Base-by-base conservation (phyloP, 2,113 vertebrate species). In the Pteronura brasiliensis region DNA sequence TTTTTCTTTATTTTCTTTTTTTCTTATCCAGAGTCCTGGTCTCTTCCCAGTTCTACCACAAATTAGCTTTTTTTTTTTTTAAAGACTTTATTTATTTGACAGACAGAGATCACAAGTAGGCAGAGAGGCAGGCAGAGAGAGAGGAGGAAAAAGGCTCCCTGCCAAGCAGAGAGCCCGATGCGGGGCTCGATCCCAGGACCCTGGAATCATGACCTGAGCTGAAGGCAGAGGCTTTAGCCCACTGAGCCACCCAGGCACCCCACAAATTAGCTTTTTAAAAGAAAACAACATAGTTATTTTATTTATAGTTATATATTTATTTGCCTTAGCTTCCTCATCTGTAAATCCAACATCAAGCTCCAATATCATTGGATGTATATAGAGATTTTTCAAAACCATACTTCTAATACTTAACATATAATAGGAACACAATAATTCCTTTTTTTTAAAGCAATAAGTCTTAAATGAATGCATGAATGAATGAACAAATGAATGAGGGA, bases 1-100 rank as follows among this genome's bases (percentile, higher is more conserved):
- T 72, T 96, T 96, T 77, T 59, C 6, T 63, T 63, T 63, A 63
- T 44, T 90, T 97, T 83, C 6, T 74, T 65, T 92, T 91, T 89
- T 89, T 65, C 67, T 89, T 89, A 52, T 90, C 29, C 36, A 44
- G 89, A 84, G 72, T 77, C 25, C 29, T 52, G 1, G 1, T 63
- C 57, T 31, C 59, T 81, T 84, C 15, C 17, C 18, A 92, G 12
- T 6, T 81, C 31, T 61, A 71, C 34, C 20, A 80, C 5, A 95
- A 77, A 90, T 71, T 71, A 82, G 3, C n/a, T 94, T 88, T 89
- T 34, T 93, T 42, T 42, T 42, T 42, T 42, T 42, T 42, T 42
- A 42, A 42, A 42, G 42, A 42, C 42, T 42, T 42, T 42, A 42
- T 42, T 42, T 42, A 42, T 42, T 42, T 42, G 42, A 42, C 42